phyloP scores from a whole-genome alignment of 2,797 vertebrate species.

The Thunnus albacares region DNA sequence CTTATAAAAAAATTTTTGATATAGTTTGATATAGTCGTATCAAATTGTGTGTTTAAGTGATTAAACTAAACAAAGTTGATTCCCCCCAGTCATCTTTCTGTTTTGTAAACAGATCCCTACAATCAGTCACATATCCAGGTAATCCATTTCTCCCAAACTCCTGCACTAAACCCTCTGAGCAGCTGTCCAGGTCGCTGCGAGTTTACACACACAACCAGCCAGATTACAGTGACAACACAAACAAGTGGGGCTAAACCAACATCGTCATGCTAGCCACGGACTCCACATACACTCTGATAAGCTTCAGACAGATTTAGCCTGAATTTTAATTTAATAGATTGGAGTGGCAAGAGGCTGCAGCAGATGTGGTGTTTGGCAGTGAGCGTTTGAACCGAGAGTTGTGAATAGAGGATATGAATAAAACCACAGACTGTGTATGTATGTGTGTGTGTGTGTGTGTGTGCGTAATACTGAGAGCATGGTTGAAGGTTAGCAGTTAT shows the following conservation, averaged over 20 bases:
- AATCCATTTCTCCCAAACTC: constrained; percentile 46
- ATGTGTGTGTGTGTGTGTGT: constrained; percentile 20
- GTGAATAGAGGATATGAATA: constrained; percentile 50
- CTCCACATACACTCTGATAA: constrained; percentile 47
- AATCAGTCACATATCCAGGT: constrained; percentile 59
- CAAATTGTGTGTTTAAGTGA: too few relatives aligned
- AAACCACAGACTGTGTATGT: constrained; percentile 14
- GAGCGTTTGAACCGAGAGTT: constrained; percentile 39
- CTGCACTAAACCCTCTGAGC: constrained; percentile 36
- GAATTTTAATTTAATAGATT: constrained; percentile 80
- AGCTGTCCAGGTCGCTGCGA: constrained; percentile 55
- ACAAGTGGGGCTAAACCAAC: constrained; percentile 51
- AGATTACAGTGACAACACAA: constrained; percentile 65
- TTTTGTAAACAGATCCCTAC: constrained; percentile 31
- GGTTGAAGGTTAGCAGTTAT: constrained; percentile 26
- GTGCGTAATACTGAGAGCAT: not conserved
- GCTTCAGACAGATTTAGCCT: constrained; percentile 66
- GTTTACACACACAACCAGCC: constrained; percentile 27
- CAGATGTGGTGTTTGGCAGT: constrained; percentile 80
- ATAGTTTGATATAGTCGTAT: too few relatives aligned
- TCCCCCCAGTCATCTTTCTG: not conserved
- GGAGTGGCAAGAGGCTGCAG: constrained; percentile 61
- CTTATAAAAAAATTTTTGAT: too few relatives aligned
- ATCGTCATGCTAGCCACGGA: constrained; percentile 56
- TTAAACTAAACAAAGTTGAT: constrained; percentile 1